Conservation (phyloP, 2,888 invertebrate species). For the Torymus tubicola region DNA sequence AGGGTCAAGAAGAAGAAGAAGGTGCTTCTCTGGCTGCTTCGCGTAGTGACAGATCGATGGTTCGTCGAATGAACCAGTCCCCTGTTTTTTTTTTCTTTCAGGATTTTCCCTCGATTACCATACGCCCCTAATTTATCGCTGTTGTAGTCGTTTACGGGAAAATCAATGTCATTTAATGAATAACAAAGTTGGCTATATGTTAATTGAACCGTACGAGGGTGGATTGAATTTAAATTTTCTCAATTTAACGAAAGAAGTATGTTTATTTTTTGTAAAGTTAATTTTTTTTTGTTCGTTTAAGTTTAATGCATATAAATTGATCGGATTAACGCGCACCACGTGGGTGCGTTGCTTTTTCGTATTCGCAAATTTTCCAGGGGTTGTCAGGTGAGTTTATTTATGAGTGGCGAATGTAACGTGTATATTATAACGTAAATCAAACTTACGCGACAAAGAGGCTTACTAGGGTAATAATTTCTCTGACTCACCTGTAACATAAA, state of each 20-base stretch:
- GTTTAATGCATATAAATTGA: no score
- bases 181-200: not conserved
- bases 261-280: no score
- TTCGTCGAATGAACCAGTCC: slow-evolving; percentile 33
- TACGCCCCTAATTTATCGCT: slow-evolving; percentile 19
- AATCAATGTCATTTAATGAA: not conserved
- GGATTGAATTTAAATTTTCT: no score
- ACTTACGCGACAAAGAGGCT: slow-evolving; percentile 9
- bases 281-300: no score
- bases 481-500: slow-evolving; percentile 39
- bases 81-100: slow-evolving; percentile 3
- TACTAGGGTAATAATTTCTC: not conserved
- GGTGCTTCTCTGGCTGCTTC: not conserved
- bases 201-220: no score
- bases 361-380: not conserved
- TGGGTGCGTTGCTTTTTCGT: no score
- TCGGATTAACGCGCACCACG: no score
- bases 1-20: slow-evolving; percentile 10
- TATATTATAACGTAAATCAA: not conserved
- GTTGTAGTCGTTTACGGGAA: slow-evolving; percentile 1
- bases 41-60: slow-evolving; percentile 44
- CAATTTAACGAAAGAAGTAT: no score
- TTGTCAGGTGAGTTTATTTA: no score
- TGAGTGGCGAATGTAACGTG: no score
- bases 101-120: slow-evolving; percentile 23